Percentiles rank a stretch among this genome's conserved stretches.
phyloP scores from a whole-genome alignment of 2,888 invertebrate genomes.

The Metacarcinus magister region DNA sequence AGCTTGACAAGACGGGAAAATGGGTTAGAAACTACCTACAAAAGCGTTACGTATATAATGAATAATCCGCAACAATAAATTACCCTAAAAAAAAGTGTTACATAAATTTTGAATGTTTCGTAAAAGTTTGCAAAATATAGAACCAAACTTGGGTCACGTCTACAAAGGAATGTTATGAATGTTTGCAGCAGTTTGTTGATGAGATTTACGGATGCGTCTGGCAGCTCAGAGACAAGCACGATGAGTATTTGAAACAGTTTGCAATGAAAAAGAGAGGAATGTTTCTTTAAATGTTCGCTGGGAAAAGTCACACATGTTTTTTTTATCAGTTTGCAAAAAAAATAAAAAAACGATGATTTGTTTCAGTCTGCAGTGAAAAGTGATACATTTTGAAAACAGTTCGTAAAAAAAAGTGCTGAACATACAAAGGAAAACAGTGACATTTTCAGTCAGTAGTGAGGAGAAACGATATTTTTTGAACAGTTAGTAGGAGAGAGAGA shows the following conservation, averaged over 20 bases:
- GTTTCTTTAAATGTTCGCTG: neutral
- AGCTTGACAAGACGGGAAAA: no score
- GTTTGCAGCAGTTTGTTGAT: neutral
- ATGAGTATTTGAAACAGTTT: neutral
- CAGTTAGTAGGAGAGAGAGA: no score
- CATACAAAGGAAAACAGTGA: no score
- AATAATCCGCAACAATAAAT: neutral
- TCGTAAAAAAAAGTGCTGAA: no score
- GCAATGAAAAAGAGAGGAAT: neutral
- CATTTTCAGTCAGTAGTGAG: no score
- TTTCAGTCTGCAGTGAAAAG: no score
- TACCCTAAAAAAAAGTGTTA: neutral
- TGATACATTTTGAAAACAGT: no score
- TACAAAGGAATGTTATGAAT: neutral
- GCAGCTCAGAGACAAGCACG: neutral
- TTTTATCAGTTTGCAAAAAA: neutral
- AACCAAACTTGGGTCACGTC: neutral
- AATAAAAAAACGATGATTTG: neutral
- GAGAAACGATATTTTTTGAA: no score
- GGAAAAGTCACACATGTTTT: neutral
- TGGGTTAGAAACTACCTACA: no score
- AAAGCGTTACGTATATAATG: neutral
- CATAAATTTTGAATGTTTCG: neutral
- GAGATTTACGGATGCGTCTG: neutral
- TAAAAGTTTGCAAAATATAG: neutral